These are phyloP conservation scores for Rhabdornis inornatus DNA, from an alignment of 2,113 vertebrate genomes.

Conservation along the genomic window DNA sequence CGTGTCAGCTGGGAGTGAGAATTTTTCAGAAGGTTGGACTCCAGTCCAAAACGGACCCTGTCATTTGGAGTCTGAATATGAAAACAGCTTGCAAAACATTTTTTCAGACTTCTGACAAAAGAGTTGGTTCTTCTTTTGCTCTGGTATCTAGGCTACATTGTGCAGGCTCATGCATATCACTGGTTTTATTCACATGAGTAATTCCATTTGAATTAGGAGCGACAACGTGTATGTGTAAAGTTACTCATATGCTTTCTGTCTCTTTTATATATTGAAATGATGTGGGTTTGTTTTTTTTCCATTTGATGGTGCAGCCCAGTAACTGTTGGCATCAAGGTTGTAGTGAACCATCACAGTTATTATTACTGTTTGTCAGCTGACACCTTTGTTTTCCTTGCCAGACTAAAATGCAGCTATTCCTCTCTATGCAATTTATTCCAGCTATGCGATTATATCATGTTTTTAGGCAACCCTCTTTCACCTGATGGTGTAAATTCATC, in stretches of 20 bases:
- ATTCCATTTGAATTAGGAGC: conserved; percentile 58
- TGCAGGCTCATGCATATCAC: conserved; percentile 55
- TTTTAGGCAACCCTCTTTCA: conserved; percentile 18
- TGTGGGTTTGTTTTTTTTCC: neutral
- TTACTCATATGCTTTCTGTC: conserved; percentile 23
- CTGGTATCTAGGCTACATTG: conserved; percentile 64
- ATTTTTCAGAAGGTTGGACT: conserved; percentile 38
- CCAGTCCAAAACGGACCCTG: conserved; percentile 23
- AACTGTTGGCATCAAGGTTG: conserved; percentile 1
- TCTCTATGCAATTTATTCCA: neutral
- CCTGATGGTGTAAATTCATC: conserved; percentile 19
- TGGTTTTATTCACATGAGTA: conserved; percentile 63
- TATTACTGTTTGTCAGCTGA: neutral
- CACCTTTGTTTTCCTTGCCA: conserved; percentile 39
- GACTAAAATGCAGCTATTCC: neutral
- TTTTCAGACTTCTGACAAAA: conserved; percentile 56
- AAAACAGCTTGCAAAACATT: conserved; percentile 61
- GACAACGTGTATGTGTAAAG: conserved; percentile 20
- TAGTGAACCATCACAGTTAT: neutral
- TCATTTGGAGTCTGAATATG: conserved; percentile 47
- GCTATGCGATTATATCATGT: neutral
- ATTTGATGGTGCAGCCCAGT: neutral
- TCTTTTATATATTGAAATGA: conserved; percentile 50
- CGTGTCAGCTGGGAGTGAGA: neutral
- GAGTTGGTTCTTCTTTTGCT: conserved; percentile 53